Base-by-base conservation (phyloP, 2,113 vertebrate genomes). In the Strigops habroptila region DNA sequence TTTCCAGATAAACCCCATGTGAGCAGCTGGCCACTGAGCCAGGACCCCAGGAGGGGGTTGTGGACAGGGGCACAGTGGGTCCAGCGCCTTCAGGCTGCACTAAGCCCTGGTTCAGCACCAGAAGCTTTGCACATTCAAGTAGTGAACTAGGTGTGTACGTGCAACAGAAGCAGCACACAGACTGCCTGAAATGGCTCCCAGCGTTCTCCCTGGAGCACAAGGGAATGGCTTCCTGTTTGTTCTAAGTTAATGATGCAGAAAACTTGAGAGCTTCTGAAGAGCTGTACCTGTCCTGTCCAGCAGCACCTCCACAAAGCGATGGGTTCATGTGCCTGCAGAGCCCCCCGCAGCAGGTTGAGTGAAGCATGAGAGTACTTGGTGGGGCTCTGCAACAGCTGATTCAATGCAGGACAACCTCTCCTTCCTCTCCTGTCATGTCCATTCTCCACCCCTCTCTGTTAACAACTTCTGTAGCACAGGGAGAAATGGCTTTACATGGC, bases 141-240 rank as follows among this genome's bases (percentile, higher is more conserved):
- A 12, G 13, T 23, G 27, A 49, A 9, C 15, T 0, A 48, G n/a
- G 59, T 35, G 79, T 69, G 71, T 24, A 25, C 5, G 7, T 1
- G 14, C 23, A 14, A 7, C 1, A 7, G 4, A 15, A 49, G 6
- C n/a, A 8, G 13, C 1, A 1, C 7, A 5, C 4, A 2, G n/a
- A 3, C 14, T 7, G 41, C 59, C 55, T 16, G 5, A 39, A 39
- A 31, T 0, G 0, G 9, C 41, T 65, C 62, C 69, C 12, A 3
- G 0, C 22, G 16, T 8, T 41, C 24, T 7, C 37, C 23, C 30
- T 6, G 30, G 46, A 57, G 41, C n/a, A 22, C 51, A 71, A 53
- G 41, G 46, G 37, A 86, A 28, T 1, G 4, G 33, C 57, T 82
- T 64, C 22, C 25, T 41, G 25, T 21, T 77, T 30, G 7, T 68